Base-by-base conservation (phyloP, 2,888 invertebrate genomes). In the Isoperla grammatica region DNA sequence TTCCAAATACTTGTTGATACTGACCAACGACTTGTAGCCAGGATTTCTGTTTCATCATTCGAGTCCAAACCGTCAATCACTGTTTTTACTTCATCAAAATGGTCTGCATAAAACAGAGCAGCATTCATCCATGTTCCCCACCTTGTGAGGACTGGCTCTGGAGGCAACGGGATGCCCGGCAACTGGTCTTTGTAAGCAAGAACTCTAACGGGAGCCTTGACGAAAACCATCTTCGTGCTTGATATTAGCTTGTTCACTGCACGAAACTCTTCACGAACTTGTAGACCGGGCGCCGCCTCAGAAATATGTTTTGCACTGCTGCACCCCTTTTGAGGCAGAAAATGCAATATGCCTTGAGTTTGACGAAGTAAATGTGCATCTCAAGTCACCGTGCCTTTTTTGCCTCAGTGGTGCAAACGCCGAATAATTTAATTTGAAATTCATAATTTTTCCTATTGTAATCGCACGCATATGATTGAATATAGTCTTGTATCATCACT, bases 121-220 rank as follows among this genome's bases (percentile, higher is more conserved):
- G 70, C 67, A 8, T 67, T 56, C 8, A 72, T 55, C 70, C 71
- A 70, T 11, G 69, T 70, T 35, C 65, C 65, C 70, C 71, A 72
- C 13, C 69, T 59, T 13, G 70, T 71, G 22, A 70, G 23, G 35
- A 70, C 66, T 46, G 71, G 68, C 58, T 69, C 63, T 39, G 69
- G 70, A 3, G 71, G 70, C 54, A 71, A 59, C 40, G 64, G 62
- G 12, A 67, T 20, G 59, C 64, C 63, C 6, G 68, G 66, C 15
- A 67, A 61, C 61, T 62, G 59, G 40, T 73, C 67, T 60, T 67
- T 67, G 64, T 67, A 72, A 56, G n/a, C 64, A 57, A 66, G 60
- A 43, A 69, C 63, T 46, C 68, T 42, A 5, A 50, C 43, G 13
- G 67, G 67, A 17, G 66, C 64, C 61, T 71, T 71, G 37, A 65